A percentile compares a stretch with the other conserved stretches of the same genome.
phyloP scores from a whole-genome alignment of 2,113 vertebrate species.

The Ramphastos sulfuratus region DNA sequence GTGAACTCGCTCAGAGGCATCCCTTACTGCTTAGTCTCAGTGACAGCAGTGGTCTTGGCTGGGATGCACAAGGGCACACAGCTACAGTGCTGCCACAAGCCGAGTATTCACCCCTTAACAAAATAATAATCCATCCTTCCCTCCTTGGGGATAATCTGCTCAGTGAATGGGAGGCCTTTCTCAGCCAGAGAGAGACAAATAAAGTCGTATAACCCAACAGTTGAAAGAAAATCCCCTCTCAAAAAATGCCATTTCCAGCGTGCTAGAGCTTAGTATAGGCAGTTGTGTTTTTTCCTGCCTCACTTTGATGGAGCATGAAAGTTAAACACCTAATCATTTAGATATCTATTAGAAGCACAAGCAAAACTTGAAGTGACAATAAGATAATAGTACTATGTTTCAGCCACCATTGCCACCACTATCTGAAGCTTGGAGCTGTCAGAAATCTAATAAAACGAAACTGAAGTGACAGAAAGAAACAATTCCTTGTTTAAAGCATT shows the following conservation, averaged over 20 bases:
- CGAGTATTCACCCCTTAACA: not conserved
- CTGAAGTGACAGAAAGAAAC: conserved; percentile 3
- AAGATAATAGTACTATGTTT: not conserved
- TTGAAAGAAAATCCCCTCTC: not conserved
- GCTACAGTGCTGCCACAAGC: not conserved
- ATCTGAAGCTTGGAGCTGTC: conserved; percentile 19
- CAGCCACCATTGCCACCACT: not conserved
- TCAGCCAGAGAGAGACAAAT: not conserved
- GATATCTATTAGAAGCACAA: conserved; percentile 22
- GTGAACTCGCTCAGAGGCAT: not conserved
- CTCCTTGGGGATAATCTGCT: not conserved
- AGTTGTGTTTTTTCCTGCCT: not conserved
- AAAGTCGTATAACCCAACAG: not conserved
- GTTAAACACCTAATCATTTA: conserved; percentile 36
- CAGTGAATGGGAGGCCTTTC: not conserved
- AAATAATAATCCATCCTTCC: not conserved
- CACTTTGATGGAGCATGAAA: not conserved
- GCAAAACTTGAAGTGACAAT: conserved; percentile 30
- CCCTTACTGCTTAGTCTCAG: not conserved
- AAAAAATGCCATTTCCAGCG: not conserved
- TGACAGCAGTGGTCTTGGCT: not conserved
- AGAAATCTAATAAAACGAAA: conserved; percentile 3
- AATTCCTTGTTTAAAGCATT: conserved; percentile 24
- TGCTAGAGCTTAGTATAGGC: not conserved
- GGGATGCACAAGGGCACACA: not conserved